Base-by-base conservation (phyloP, 1,140 invertebrate species). In the Ceratina australensis region DNA sequence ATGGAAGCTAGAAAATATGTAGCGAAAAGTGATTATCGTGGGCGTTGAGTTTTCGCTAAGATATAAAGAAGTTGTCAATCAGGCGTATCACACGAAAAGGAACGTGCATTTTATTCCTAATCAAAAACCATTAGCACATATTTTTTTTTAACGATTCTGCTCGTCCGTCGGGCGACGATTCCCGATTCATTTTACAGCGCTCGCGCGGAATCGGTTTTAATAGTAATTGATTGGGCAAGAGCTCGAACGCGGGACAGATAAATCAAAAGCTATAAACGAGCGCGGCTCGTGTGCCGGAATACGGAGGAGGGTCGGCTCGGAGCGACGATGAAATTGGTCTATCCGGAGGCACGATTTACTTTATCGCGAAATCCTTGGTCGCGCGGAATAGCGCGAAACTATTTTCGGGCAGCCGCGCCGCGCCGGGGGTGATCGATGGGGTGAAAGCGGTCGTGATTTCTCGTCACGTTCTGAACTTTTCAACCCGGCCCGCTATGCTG, bases 391-490 rank as follows among this genome's bases (percentile, higher is more conserved):
- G 26, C 24, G 42, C 63, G 42, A 67, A 63, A 76, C 52, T 54
- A 66, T 75, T 83, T 66, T 52, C 76, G 65, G 24, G 20, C 7
- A 22, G 33, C 33, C 33, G 33, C 33, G 33, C 33, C 33, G 33
- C 33, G 33, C 33, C 33, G 33, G 33, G 33, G n/a, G 66, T 64
- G 54, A 83, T 83, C 67, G 68, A 83, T 72, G 59, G 13, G 28
- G 54, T 10, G 60, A 52, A 50, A 52, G 18, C 50, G 42, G 54
- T 52, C 50, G 72, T 60, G 75, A 79, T 85, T 86, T 85, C 83
- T 85, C 77, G 59, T 79, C 72, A 76, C 80, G 80, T 80, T 42
- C 42, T 24, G 49, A 82, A 77, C 56, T 79, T 81, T 56, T 50
- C 76, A 49, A 59, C 67, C n/a, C 28, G 33, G 33, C 33, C 33